Conservation (phyloP, 2,888 invertebrate species). For the Acrobasis repandana region DNA sequence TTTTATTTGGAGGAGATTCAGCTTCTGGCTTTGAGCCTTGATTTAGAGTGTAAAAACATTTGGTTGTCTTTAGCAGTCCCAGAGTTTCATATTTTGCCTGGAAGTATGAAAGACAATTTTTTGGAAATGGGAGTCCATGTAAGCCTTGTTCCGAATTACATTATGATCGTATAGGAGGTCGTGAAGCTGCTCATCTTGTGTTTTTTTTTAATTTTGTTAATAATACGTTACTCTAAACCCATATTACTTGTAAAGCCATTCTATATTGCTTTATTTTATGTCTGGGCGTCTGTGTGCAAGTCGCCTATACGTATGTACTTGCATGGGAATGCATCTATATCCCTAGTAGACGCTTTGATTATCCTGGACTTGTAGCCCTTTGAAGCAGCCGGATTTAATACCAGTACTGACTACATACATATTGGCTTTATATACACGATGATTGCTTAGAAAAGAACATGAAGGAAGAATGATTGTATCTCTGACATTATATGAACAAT, state of each 20-base stretch:
- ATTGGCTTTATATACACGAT: not conserved
- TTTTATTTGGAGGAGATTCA: slow-evolving; percentile 97
- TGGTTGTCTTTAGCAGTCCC: slow-evolving; percentile 91
- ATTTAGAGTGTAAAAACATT: slow-evolving; percentile 93
- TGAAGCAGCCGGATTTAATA: slow-evolving; percentile 12
- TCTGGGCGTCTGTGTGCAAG: slow-evolving; percentile 9
- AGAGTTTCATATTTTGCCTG: slow-evolving; percentile 89
- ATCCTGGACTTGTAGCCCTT: slow-evolving; percentile 6
- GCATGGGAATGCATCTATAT: not conserved
- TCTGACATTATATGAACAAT: no score
- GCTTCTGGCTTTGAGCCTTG: slow-evolving; percentile 92
- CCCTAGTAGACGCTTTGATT: slow-evolving; percentile 12
- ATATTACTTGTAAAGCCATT: not conserved
- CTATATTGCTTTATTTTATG: not conserved
- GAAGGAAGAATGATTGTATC: no score
- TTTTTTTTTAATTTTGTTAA: no score
- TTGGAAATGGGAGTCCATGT: slow-evolving; percentile 99
- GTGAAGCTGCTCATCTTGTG: slow-evolving; percentile 97
- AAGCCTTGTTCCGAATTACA: slow-evolving; percentile 99
- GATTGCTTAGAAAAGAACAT: no score
- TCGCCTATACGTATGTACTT: not conserved
- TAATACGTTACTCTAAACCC: no score
- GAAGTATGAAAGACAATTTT: slow-evolving; percentile 99
- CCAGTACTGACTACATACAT: not conserved
- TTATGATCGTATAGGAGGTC: slow-evolving; percentile 96